phyloP scores from a whole-genome alignment of 1,140 invertebrate species.

The Amyelois transitella region DNA sequence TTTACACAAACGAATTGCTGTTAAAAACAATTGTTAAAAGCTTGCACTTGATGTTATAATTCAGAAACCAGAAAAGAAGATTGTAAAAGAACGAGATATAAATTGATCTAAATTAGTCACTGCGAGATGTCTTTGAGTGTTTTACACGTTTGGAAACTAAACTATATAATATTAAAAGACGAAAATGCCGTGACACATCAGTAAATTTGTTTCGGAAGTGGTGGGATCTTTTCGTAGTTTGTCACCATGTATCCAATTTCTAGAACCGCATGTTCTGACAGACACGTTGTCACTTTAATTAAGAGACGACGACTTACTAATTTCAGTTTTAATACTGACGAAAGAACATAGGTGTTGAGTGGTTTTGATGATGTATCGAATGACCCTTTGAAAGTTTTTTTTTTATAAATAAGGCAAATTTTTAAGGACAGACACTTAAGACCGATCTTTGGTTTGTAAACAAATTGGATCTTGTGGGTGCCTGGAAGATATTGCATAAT shows the following conservation, averaged over 20 bases:
- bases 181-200: constrained; percentile 13
- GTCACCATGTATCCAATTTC: too few species aligned
- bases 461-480: too few species aligned
- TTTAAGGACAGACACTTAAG: neutral
- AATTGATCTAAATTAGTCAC: too few species aligned
- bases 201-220: neutral
- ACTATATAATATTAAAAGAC: too few species aligned
- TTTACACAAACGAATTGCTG: constrained; percentile 6
- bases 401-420: neutral
- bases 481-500: too few species aligned
- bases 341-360: neutral
- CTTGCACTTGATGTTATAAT: too few species aligned
- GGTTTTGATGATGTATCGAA: neutral
- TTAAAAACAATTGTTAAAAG: neutral
- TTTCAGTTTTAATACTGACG: neutral
- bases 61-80: too few species aligned
- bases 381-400: neutral
- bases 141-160: too few species aligned
- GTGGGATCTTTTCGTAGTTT: neutral
- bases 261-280: too few species aligned
- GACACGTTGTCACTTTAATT: neutral
- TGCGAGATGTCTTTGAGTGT: too few species aligned
- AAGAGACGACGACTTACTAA: neutral
- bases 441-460: too few species aligned
- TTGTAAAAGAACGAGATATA: too few species aligned